Percentiles rank a stretch among this genome's conserved stretches.
These are phyloP conservation scores for Syrista parreyssii DNA, from an alignment of 2,888 invertebrate species.

Conservation along the genomic window DNA sequence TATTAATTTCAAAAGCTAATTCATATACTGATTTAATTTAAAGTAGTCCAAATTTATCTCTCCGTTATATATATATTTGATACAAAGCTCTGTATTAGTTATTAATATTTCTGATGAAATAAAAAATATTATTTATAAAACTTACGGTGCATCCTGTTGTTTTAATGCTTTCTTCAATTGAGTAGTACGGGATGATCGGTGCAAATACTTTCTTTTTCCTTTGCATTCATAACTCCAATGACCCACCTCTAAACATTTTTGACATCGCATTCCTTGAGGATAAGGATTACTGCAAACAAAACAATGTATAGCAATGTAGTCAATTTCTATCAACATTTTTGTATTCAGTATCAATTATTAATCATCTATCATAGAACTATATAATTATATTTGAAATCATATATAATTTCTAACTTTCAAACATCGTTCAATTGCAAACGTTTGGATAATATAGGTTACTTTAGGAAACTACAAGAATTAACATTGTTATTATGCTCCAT, in stretches of 20 bases:
- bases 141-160: constrained; percentile 61
- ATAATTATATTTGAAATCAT: constrained; percentile 23
- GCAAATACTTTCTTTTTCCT: constrained; percentile 88
- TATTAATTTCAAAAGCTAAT: too few species aligned
- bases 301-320: constrained; percentile 1
- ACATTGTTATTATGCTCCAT: too few species aligned
- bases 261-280: constrained; percentile 85
- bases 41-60: too few species aligned
- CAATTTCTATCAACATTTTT: too few species aligned
- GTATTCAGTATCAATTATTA: too few species aligned
- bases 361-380: not conserved
- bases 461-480: not conserved
- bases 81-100: not conserved
- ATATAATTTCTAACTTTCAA: constrained; percentile 23
- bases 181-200: constrained; percentile 85
- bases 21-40: too few species aligned
- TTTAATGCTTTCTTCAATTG: constrained; percentile 78
- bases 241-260: constrained; percentile 91
- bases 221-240: constrained; percentile 97
- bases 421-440: constrained; percentile 6
- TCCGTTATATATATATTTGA: not conserved
- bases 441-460: constrained; percentile 30
- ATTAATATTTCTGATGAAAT: not conserved
- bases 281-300: constrained; percentile 64
- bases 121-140: constrained; percentile 7